phyloP scores from a whole-genome alignment of 2,888 invertebrate species.

The Caradrina kadenii region DNA sequence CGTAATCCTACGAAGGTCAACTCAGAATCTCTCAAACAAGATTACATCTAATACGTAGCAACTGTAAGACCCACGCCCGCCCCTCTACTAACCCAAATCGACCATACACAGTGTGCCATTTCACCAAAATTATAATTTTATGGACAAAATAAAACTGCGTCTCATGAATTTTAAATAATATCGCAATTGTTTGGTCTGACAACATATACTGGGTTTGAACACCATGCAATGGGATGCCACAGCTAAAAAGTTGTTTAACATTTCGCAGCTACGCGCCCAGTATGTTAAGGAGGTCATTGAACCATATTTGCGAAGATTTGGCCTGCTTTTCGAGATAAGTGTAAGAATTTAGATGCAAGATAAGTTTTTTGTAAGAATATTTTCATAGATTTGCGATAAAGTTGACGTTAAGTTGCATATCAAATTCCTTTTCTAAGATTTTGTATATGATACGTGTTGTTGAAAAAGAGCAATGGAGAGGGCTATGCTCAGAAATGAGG shows the following conservation, averaged over 20 bases:
- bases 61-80: conserved; percentile 9
- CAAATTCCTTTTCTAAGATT: conserved; percentile 50
- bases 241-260: conserved; percentile 62
- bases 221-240: conserved; percentile 66
- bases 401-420: conserved; percentile 46
- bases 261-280: conserved; percentile 50
- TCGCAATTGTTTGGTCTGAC: conserved; percentile 77
- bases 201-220: conserved; percentile 78
- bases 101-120: conserved; percentile 59
- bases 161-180: conserved; percentile 83
- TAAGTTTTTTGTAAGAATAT: conserved; percentile 43
- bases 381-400: conserved; percentile 52
- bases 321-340: conserved; percentile 55
- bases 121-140: conserved; percentile 67
- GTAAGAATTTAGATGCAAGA: conserved; percentile 57
- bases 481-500: no score
- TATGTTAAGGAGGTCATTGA: conserved; percentile 58
- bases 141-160: conserved; percentile 70
- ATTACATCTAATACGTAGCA: conserved; percentile 15
- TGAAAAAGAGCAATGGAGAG: no score
- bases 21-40: background rate
- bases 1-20: conserved; percentile 6
- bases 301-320: conserved; percentile 54
- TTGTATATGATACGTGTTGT: conserved; percentile 10
- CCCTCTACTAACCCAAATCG: conserved; percentile 45